Evolutionary conservation across 2,888 invertebrate genomes (phyloP), one percentile per base, ranked within the genome.

Genomic region (Acleris cristana): DNA sequence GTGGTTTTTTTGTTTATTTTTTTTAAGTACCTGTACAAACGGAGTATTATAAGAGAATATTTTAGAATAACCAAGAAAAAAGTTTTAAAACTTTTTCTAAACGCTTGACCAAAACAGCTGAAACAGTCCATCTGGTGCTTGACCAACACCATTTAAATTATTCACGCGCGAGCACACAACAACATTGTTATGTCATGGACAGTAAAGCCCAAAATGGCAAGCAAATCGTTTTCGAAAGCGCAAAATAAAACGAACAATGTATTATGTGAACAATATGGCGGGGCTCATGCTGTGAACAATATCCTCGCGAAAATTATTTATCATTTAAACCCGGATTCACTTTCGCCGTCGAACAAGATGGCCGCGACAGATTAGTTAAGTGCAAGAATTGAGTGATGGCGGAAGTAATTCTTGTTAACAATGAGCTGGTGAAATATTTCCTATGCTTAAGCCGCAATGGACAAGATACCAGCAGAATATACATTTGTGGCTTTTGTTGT

Each of bases 231-330:
- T 45, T 64, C 45, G 65, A 60, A 65, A 64, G 65, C 52, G 52
- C 56, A 65, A 54, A 58, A 58, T 68, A 60, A 69, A 63, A 44
- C 60, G 69, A 58, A 59, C 65, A 64, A 62, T 69, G 57, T 58
- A 49, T 60, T 64, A 62, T 62, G 57, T 74, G 73, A 75, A 74
- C 71, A 74, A 74, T 71, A 71, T 70, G 70, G 72, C 64, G 57
- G 59, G 73, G 72, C 79, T 84, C 90, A 83, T 79, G 89, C 90
- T 88, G 91, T 77, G 91, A 89, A 88, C 88, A 88, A 91, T 91
- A 86, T 88, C 83, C 82, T 86, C 79, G 89, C 87, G 82, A 87
- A 90, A 86, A 90, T 87, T 86, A 88, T 89, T 88, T 83, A 90
- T 86, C 86, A 88, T 89, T 88, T 83, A 80, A 85, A 86, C 79